Evolutionary conservation across 2,797 vertebrate species (phyloP), one percentile per base, ranked within the genome.

Genomic region (Diplodus sargus): DNA sequence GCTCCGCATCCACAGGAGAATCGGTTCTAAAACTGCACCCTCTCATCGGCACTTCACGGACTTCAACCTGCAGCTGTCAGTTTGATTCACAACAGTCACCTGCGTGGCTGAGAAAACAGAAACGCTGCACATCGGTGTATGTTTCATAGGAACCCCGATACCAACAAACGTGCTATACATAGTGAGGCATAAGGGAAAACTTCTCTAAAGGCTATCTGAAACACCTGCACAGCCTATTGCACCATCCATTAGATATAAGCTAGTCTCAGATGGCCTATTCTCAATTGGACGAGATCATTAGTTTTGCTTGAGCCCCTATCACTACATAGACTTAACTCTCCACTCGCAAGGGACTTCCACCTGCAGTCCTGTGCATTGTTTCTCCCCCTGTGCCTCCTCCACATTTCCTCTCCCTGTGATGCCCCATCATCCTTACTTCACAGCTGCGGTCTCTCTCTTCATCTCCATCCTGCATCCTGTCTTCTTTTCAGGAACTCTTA

Each of bases 261-360:
- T 70, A 34, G 84, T 91, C 93, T 91, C 91, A 59, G 71, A 85
- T 76, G 90, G 87, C 90, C 89, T 83, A 89, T 92, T 91, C 91
- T 91, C 89, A 72, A 76, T 80, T 80, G 89, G 89, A 82, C n/a
- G 47, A 80, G 76, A 93, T 95, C 94, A 95, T 95, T 95, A 95
- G 90, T 88, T 90, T 90, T 85, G 85, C 89, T 86, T 90, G 90
- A 91, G 92, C 90, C 78, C 81, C 75, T 89, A 92, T 93, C 92
- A 92, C 89, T 68, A 77, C 91, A 85, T 87, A 71, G 83, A 86
- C 83, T 92, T 92, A 87, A 81, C 81, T 69, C 76, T 84, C 85
- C 82, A 89, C 86, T 91, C 92, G 79, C 85, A 16, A 10, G 92
- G 88, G 88, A 92, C 82, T 83, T 78, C 88, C 84, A 83, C 84